These are phyloP conservation scores for Eudyptes chrysolophus DNA, from an alignment of 2,113 vertebrate genomes.

Conservation along the genomic window DNA sequence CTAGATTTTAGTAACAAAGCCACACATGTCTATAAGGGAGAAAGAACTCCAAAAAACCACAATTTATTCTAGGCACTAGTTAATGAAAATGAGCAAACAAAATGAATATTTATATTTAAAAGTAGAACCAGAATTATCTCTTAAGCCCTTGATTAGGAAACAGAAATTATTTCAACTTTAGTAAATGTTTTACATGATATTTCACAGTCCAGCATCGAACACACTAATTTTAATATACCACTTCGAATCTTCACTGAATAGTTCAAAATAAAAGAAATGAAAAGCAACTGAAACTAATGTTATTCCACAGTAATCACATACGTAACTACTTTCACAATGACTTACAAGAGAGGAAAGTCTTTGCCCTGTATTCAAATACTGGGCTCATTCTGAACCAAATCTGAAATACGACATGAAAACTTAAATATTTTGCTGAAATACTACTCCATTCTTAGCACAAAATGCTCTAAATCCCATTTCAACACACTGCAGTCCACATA, in stretches of 20 bases:
- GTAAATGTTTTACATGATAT: background rate
- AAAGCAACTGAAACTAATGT: background rate
- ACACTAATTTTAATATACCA: background rate
- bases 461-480: background rate
- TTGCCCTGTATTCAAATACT: background rate
- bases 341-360: background rate
- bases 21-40: background rate
- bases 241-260: background rate
- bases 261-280: background rate
- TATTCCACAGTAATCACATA: background rate
- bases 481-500: background rate
- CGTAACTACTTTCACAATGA: background rate
- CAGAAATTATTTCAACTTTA: background rate
- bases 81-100: background rate
- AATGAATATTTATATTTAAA: background rate
- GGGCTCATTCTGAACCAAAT: background rate
- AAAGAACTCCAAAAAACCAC: background rate
- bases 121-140: background rate
- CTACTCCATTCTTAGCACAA: background rate
- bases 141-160: background rate
- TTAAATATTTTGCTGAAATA: background rate
- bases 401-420: background rate
- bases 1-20: background rate
- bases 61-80: background rate
- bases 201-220: background rate